phyloP scores from a whole-genome alignment of 2,888 invertebrate genomes.

The Terebella lapidaria region DNA sequence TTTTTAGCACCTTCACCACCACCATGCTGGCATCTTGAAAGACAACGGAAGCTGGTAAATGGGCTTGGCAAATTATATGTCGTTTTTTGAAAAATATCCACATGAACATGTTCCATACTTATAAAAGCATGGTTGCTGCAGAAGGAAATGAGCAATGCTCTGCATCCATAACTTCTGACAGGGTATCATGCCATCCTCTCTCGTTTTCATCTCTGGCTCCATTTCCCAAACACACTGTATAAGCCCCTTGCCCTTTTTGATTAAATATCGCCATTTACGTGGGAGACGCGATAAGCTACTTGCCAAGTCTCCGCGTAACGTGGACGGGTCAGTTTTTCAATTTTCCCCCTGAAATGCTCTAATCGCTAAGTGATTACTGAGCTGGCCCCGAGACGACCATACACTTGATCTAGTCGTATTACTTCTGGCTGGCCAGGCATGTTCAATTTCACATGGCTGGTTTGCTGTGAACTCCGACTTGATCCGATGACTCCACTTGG shows the following conservation, averaged over 20 bases:
- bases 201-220: not conserved
- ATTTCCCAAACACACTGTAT: too few relatives aligned
- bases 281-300: not conserved
- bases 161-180: not conserved
- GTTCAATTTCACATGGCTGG: not conserved
- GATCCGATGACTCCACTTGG: not conserved
- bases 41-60: too few relatives aligned
- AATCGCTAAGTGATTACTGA: conserved; percentile 3
- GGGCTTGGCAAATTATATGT: too few relatives aligned
- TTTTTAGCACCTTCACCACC: too few relatives aligned
- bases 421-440: not conserved
- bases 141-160: not conserved
- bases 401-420: not conserved
- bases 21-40: too few relatives aligned
- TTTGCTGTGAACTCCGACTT: too few relatives aligned
- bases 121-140: too few relatives aligned
- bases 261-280: conserved; percentile 1
- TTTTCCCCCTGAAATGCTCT: not conserved
- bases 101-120: too few relatives aligned
- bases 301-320: not conserved
- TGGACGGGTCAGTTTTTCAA: conserved; percentile 1
- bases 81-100: too few relatives aligned
- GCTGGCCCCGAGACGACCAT: not conserved
- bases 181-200: not conserved
- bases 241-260: conserved; percentile 1